A percentile compares a stretch with the other conserved stretches of the same genome.
These are phyloP conservation scores for Polymixis flavicincta DNA, from an alignment of 2,888 invertebrate species.

Conservation along the genomic window DNA sequence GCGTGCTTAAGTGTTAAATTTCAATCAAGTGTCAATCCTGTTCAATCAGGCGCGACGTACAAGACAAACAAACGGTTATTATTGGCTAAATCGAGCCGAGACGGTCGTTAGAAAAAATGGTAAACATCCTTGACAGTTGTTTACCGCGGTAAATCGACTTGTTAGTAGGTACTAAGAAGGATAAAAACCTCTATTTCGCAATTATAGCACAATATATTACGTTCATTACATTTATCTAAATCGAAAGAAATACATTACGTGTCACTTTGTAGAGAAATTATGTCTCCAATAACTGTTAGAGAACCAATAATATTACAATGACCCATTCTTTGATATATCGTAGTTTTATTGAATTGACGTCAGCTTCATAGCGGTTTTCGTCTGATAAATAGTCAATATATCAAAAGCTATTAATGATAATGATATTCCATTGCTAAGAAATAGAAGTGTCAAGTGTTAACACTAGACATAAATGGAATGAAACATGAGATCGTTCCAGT, in stretches of 20 bases:
- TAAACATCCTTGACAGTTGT: constrained; percentile 69
- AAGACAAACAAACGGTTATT: constrained; percentile 60
- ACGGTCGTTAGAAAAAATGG: constrained; percentile 50
- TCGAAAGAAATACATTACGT: constrained; percentile 45
- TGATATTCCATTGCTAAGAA: constrained; percentile 33
- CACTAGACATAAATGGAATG: constrained; percentile 54
- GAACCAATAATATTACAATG: constrained; percentile 42
- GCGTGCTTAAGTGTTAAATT: constrained; percentile 54
- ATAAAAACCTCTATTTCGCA: constrained; percentile 47
- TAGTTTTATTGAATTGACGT: constrained; percentile 42
- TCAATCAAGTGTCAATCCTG: constrained; percentile 57
- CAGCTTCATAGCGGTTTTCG: constrained; percentile 17
- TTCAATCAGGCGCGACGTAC: constrained; percentile 38
- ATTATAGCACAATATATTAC: constrained; percentile 51
- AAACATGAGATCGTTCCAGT: constrained; percentile 55
- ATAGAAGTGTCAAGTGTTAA: constrained; percentile 54
- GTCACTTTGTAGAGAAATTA: constrained; percentile 41
- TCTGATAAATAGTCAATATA: constrained; percentile 38
- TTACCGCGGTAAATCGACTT: constrained; percentile 56
- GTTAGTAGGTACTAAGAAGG: constrained; percentile 39
- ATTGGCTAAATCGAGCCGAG: constrained; percentile 44
- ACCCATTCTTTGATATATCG: constrained; percentile 32
- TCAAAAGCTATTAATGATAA: constrained; percentile 39
- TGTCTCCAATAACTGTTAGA: constrained; percentile 38
- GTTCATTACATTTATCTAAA: constrained; percentile 63